Evolutionary conservation across 2,888 invertebrate species (phyloP).

Genomic region (Coleophora flavipennella): DNA sequence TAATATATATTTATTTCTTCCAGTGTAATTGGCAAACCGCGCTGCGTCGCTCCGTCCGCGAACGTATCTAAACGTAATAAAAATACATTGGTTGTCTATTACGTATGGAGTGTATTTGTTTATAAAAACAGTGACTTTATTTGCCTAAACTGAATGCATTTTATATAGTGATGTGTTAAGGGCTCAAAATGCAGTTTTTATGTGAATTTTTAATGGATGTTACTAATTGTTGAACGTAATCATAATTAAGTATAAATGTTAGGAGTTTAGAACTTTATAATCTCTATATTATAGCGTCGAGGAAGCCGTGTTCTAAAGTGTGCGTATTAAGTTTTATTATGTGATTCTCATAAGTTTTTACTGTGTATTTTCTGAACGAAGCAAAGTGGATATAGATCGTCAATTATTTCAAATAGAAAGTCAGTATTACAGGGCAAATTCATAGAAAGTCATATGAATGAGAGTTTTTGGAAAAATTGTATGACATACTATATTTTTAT

Average conservation of each 20-base stretch:
- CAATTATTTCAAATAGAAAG: constrained; percentile 55
- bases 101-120: too few relatives aligned
- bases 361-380: constrained; percentile 16
- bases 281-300: constrained; percentile 30
- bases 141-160: constrained; percentile 42
- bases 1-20: constrained; percentile 30
- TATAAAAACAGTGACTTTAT: constrained; percentile 19
- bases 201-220: constrained; percentile 61
- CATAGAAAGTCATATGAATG: constrained; percentile 12
- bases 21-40: constrained; percentile 40
- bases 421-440: constrained; percentile 67
- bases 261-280: constrained; percentile 34
- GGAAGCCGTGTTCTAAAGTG: constrained; percentile 17
- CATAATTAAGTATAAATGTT: not conserved
- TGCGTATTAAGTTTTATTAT: constrained; percentile 22
- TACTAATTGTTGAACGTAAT: constrained; percentile 27
- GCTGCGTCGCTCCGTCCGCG: constrained; percentile 16
- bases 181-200: constrained; percentile 65
- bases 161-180: constrained; percentile 41
- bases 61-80: constrained; percentile 6
- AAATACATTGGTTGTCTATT: not conserved
- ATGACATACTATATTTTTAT: constrained; percentile 1
- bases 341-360: constrained; percentile 15
- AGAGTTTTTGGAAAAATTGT: constrained; percentile 17
- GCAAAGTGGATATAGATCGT: constrained; percentile 28